Base-by-base conservation (phyloP, 2,797 vertebrate genomes). In the Staurois parvus region DNA sequence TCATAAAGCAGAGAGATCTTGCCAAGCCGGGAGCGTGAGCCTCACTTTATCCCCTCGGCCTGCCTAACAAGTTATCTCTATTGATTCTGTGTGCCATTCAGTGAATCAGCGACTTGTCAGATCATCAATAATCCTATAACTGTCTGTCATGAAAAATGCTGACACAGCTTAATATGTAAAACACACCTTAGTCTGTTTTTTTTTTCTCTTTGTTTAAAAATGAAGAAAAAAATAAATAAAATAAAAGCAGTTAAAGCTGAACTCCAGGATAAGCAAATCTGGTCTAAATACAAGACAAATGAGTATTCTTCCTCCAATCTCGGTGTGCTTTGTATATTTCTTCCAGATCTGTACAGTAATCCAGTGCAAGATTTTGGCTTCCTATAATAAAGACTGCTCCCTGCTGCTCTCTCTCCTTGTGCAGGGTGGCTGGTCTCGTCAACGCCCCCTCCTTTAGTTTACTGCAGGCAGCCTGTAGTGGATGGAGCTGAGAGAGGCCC, bases 51-150 rank as follows among this genome's bases (percentile, higher is more conserved):
- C 37, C 26, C 28, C 37, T 37, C 28, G n/a, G 56, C 66, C 48
- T 80, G n/a, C 59, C 19, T 72, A 69, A 72, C 56, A 11, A 56
- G 79, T 62, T 72, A 56, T 76, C 67, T 26, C 11, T 67, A 83
- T 86, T 73, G 80, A 77, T 86, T 83, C 69, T 30, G 42, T n/a
- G 76, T 82, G 30, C 26, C 45, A 37, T 64, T n/a, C 79, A 48
- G 84, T 77, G 72, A 72, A 42, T 72, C 78, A 81, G 32, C 26
- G 7, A 10, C 72, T 77, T 82, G 79, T 72, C 79, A 28, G 66
- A 10, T 45, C 45, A 82, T 72, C 67, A 45, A 86, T 77, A 62
- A 82, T 73, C 69, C 79, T 48, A 62, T 72, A 28, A 79, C 67
- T 64, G 52, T 67, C 69, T 42, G 45, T 77, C 85, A 77, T 30